Base-by-base conservation (phyloP, 30 jellyfish, hydroid and myxozoan species). In the Hydractinia symbiolongicarpus region DNA sequence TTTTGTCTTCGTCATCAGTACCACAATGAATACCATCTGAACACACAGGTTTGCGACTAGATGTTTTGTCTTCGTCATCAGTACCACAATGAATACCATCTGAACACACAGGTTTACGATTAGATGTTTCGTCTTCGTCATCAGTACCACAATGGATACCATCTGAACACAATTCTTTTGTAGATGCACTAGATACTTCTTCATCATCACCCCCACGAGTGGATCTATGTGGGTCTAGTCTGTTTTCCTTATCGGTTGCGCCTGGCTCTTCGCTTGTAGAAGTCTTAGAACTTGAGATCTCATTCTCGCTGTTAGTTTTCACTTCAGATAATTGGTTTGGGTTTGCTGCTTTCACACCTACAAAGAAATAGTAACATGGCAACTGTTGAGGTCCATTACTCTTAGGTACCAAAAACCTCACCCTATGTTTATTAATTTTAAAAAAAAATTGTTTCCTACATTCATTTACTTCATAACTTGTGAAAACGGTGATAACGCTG, bases 81-180 rank as follows among this genome's bases (percentile, higher is more conserved):
- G 50, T 83, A 8, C 96, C 94, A 62, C 88, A 83, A 49, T 88
- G 94, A 30, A 81, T 73, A 10, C 90, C 89, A 68, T 83, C 89
- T 11, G 88, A 55, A 61, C 93, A 84, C 6, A 15, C 54, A 55
- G 61, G 53, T 61, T 77, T 77, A 51, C 87, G 54, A 3, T 15
- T 82, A 15, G 87, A 69, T 21, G 55, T 49, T 15, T 82, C 77
- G 50, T 77, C 50, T 15, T 82, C 77, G 50, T 83, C 49, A 54
- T 83, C 90, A 52, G 88, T 72, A 0, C 76, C 76, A 21, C 86
- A 69, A 54, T 82, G 86, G 8, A 72, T 53, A 50, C 82, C 88
- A 66, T 69, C 83, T 66, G 17, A 58, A 10, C 83, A 67, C n/a
- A 57, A 79, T 4, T 15, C 14, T 69, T 67, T 55, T 15, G 69